These are phyloP conservation scores for Ochlodes sylvanus DNA, from an alignment of 2,888 invertebrate genomes.

Conservation along the genomic window DNA sequence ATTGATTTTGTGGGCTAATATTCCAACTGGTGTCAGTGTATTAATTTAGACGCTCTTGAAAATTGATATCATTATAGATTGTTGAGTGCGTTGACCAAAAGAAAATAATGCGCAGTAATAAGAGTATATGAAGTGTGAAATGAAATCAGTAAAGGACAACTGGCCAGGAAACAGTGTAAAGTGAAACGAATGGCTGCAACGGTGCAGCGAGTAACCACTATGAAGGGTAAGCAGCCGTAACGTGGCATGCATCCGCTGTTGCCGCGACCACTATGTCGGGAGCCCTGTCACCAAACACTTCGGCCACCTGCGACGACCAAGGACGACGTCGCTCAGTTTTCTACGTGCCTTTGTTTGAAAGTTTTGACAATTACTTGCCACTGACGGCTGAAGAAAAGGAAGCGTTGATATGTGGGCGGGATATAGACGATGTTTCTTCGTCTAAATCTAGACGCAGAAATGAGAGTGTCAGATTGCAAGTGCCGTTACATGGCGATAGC, in stretches of 20 bases:
- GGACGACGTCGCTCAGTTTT: slow-evolving; percentile 89
- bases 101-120: slow-evolving; percentile 50
- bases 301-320: slow-evolving; percentile 77
- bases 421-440: slow-evolving; percentile 55
- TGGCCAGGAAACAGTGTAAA: slow-evolving; percentile 58
- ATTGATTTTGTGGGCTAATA: slow-evolving; percentile 48
- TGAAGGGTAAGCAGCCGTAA: slow-evolving; percentile 65
- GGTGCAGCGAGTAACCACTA: slow-evolving; percentile 64
- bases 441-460: slow-evolving; percentile 66
- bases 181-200: slow-evolving; percentile 70
- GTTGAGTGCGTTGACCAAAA: slow-evolving; percentile 6
- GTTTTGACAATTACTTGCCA: slow-evolving; percentile 85
- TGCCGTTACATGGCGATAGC: slow-evolving; percentile 66
- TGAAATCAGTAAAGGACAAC: slow-evolving; percentile 58
- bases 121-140: slow-evolving; percentile 63
- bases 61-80: not conserved
- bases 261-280: slow-evolving; percentile 68
- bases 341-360: slow-evolving; percentile 89
- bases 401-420: slow-evolving; percentile 71
- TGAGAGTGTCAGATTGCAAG: slow-evolving; percentile 61
- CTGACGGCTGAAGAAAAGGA: slow-evolving; percentile 79
- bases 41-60: slow-evolving; percentile 3
- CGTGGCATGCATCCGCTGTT: slow-evolving; percentile 70
- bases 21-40: slow-evolving; percentile 51
- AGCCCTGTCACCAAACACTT: slow-evolving; percentile 64